Evolutionary conservation across 2,888 invertebrate genomes (phyloP), one percentile per base, ranked within the genome.

Genomic region (Callosobruchus maculatus): DNA sequence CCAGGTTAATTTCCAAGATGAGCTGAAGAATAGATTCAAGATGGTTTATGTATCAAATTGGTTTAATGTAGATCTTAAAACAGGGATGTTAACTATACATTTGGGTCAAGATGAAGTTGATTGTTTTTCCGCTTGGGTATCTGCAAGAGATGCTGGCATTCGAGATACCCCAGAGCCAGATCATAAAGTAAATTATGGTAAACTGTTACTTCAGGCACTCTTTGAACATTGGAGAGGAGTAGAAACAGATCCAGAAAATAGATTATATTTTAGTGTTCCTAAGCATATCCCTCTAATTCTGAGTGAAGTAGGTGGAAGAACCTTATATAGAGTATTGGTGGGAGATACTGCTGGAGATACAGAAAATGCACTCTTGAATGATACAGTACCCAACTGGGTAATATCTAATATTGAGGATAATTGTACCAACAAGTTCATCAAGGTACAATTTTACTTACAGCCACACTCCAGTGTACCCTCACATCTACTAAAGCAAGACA

Each of bases 1-100:
- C 0, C 91, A 92, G 83, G 92, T 97, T 0, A 95, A 98, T 85
- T 97, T 95, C 87, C 97, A 99, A 78, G 95, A 96, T 83, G 96
- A 98, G 88, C 91, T 96, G 0, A 97, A 98, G 85, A 95, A 95
- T 83, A 89, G 95, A 77, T 95, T 95, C 82, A 96, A 97, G 88
- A 94, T 94, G 91, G 94, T 99, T 72, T 97, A 95, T 86, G 97
- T 99, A 82, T 99, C 99, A 30, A 98, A 96, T 88, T 99, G 99
- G 99, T 99, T 99, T 86, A 96, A 96, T 79, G 97, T 99, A 70
- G 99, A 99, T 88, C 91, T 99, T 70, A 99, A 99, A 89, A 99
- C 98, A 75, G 99, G 99, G 77, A 96, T 99, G 95, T 89, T 99
- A 82, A 98, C 98, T 9, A 97, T 99, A 85, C 98, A 99, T 84